phyloP scores from a whole-genome alignment of 2,797 vertebrate genomes.

The Leptoclinus maculatus region DNA sequence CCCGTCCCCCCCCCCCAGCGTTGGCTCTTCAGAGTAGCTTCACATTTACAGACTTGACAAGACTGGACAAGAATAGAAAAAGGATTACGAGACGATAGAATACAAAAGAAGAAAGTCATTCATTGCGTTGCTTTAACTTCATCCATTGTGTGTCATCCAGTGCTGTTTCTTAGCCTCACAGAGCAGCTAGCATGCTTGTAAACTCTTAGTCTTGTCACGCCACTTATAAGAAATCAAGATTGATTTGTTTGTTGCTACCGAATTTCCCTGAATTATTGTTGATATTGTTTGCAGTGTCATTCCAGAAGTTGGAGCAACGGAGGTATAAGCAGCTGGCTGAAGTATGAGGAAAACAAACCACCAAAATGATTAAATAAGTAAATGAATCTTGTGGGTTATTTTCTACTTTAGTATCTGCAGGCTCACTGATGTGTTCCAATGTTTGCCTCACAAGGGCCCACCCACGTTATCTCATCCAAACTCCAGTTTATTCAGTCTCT shows the following conservation, averaged over 20 bases:
- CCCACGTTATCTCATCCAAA: conserved; percentile 11
- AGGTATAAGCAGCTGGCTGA: not conserved
- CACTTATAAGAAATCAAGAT: not conserved
- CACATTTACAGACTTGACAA: conserved; percentile 10
- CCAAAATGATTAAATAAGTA: not conserved
- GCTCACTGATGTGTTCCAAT: not conserved
- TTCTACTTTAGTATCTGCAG: not conserved
- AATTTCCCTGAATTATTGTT: not conserved
- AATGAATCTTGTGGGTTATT: not conserved
- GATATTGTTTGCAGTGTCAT: not conserved
- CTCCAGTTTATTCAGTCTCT: conserved; percentile 14
- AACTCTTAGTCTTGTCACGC: not conserved
- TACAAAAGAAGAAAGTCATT: not conserved
- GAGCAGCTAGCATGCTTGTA: not conserved
- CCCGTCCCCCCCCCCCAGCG: conserved; percentile 26
- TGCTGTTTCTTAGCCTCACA: not conserved
- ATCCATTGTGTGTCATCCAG: not conserved
- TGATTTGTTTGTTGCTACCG: not conserved
- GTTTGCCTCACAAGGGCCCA: not conserved
- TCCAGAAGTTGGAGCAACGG: not conserved
- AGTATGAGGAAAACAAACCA: not conserved
- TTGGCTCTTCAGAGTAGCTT: conserved; percentile 8
- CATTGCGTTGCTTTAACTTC: not conserved
- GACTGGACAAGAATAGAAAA: not conserved
- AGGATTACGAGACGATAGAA: not conserved